A percentile compares a stretch with the other conserved stretches of the same genome.
Evolutionary conservation across 2,797 vertebrate genomes (phyloP).

Genomic region (Holocentrus rufus): DNA sequence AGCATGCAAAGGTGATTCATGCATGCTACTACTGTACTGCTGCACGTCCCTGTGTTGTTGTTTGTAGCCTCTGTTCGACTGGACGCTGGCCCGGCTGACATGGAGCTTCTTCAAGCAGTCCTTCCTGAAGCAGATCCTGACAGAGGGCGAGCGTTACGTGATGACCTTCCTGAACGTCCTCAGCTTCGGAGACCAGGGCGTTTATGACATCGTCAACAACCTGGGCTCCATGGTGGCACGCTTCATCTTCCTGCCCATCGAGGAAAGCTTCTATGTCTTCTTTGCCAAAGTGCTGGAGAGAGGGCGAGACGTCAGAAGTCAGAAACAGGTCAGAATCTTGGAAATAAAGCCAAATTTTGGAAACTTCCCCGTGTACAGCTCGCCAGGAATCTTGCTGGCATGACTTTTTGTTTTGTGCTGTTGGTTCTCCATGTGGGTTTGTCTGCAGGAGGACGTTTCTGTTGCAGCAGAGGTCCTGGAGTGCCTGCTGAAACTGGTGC

Average conservation of each 20-base stretch:
- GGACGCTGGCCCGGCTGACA: conserved; percentile 88
- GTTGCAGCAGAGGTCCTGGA: conserved; percentile 90
- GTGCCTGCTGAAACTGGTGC: conserved; percentile 91
- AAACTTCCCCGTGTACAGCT: neutral
- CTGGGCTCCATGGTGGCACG: conserved; percentile 98
- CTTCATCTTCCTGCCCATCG: conserved; percentile 94
- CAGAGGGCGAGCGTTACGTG: conserved; percentile 96
- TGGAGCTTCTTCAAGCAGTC: conserved; percentile 99
- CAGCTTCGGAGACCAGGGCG: conserved; percentile 96
- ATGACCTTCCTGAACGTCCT: conserved; percentile 98
- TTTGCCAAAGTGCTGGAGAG: conserved; percentile 94
- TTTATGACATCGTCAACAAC: conserved; percentile 97
- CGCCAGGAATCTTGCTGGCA: fast-evolving
- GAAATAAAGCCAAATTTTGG: neutral
- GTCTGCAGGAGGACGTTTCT: conserved; percentile 87
- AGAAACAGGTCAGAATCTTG: conserved; percentile 85
- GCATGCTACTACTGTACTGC: no score
- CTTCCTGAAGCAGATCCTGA: conserved; percentile 97
- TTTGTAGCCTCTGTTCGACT: conserved; percentile 86
- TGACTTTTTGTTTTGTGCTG: conserved; percentile 5
- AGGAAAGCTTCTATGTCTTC: conserved; percentile 98
- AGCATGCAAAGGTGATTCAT: no score
- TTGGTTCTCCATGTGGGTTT: conserved; percentile 22
- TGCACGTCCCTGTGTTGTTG: conserved; percentile 11
- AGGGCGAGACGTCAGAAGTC: conserved; percentile 83